Percentiles rank a stretch among this genome's conserved stretches.
Conservation (phyloP, 2,888 invertebrate species). For the Caenorhabditis parvicauda region DNA sequence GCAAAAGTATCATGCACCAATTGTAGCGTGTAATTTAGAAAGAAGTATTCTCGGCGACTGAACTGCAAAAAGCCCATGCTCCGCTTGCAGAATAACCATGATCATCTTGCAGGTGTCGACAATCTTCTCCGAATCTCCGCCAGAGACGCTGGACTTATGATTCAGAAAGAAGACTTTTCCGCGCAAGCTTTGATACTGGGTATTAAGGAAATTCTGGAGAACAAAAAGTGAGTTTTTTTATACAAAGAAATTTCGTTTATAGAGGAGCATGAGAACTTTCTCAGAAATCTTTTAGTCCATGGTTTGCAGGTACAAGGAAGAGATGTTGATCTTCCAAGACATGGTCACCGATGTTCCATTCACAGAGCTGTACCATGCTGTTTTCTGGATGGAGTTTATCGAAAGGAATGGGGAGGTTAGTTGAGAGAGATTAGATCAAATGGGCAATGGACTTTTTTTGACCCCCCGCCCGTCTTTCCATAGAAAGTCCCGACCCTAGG, state of each 20-base stretch:
- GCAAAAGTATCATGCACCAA: too few species aligned
- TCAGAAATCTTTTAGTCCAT: neutral
- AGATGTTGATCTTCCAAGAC: constrained; percentile 60
- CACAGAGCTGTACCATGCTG: constrained; percentile 61
- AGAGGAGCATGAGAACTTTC: neutral
- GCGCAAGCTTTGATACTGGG: constrained; percentile 24
- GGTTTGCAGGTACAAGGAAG: constrained; percentile 50
- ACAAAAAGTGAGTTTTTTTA: constrained; percentile 22
- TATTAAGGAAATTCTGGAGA: constrained; percentile 27
- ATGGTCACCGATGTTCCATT: constrained; percentile 62
- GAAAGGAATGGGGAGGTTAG: constrained; percentile 61
- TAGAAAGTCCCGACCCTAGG: too few species aligned
- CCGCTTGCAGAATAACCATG: neutral
- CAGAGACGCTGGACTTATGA: constrained; percentile 54
- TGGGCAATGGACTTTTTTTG: neutral
- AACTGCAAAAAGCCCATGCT: too few species aligned
- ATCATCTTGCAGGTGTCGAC: constrained; percentile 18
- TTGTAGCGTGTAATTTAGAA: too few species aligned
- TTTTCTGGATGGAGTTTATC: constrained; percentile 63
- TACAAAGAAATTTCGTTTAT: neutral
- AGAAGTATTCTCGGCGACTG: too few species aligned
- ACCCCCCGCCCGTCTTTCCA: too few species aligned
- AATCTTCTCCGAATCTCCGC: constrained; percentile 48
- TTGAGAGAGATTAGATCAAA: neutral
- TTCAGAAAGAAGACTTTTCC: constrained; percentile 37